Evolutionary conservation across 35 echinoderm and acorn worm genomes (phyloP).

Genomic region (Ptychodera flava): DNA sequence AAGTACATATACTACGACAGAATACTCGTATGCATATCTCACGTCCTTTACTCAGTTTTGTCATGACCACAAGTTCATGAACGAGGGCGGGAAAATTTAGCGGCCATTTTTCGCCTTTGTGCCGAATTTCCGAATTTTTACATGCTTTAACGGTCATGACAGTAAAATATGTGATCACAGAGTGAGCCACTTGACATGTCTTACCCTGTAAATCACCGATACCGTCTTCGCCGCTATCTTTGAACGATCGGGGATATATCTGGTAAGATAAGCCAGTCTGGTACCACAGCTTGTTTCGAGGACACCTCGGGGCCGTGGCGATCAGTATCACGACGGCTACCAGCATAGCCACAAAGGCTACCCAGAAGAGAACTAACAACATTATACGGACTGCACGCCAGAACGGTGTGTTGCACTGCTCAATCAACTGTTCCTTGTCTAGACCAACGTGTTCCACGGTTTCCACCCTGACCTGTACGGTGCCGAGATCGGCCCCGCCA

Average conservation of each 20-base stretch:
- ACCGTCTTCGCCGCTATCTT: slow-evolving; percentile 70
- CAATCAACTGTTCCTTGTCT: slow-evolving; percentile 79
- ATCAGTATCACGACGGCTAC: neutral
- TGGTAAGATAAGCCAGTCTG: slow-evolving; percentile 79
- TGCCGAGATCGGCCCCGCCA: neutral
- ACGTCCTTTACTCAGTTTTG: too few relatives aligned
- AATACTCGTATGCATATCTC: too few relatives aligned
- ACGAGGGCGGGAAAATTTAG: too few relatives aligned
- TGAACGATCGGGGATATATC: slow-evolving; percentile 81
- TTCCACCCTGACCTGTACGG: neutral
- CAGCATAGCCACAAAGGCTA: neutral
- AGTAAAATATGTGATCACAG: too few relatives aligned
- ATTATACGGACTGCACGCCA: slow-evolving; percentile 56
- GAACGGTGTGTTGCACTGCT: slow-evolving; percentile 72
- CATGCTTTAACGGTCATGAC: too few relatives aligned
- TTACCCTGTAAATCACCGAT: slow-evolving; percentile 78
- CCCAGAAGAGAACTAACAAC: neutral
- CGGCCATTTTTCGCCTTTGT: too few relatives aligned
- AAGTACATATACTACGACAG: too few relatives aligned
- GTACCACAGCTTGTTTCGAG: slow-evolving; percentile 56
- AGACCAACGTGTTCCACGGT: slow-evolving; percentile 35
- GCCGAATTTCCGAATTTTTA: too few relatives aligned
- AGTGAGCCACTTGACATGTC: too few relatives aligned
- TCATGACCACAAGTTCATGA: too few relatives aligned
- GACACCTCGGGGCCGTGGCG: neutral